Conservation (phyloP, 2,113 vertebrate genomes). For the Halichoeres trimaculatus region DNA sequence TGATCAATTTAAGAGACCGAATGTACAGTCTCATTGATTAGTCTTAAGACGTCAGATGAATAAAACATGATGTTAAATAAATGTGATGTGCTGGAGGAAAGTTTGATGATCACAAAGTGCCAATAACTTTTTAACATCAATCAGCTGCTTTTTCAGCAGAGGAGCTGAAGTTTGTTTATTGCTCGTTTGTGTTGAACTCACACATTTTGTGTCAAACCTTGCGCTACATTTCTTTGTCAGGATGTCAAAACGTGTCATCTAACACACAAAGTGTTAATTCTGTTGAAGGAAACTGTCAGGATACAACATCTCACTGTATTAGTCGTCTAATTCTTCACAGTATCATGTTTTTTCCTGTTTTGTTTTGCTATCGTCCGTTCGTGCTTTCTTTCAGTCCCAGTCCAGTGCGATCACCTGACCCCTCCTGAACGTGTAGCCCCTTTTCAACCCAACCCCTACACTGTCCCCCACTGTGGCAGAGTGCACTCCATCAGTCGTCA, state of each 20-base stretch:
- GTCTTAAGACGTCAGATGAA: slow-evolving; percentile 19
- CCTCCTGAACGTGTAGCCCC: too few species aligned
- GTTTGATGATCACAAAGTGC: neutral
- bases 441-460: too few species aligned
- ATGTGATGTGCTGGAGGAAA: slow-evolving; percentile 15
- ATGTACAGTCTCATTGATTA: slow-evolving; percentile 26
- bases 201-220: neutral
- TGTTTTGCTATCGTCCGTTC: too few species aligned
- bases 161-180: neutral
- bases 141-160: neutral
- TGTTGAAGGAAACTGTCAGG: neutral
- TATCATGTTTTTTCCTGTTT: neutral
- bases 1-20: slow-evolving; percentile 29
- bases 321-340: too few species aligned
- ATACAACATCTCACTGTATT: too few species aligned
- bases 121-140: neutral
- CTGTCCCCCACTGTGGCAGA: too few species aligned
- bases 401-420: too few species aligned
- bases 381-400: too few species aligned
- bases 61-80: slow-evolving; percentile 22
- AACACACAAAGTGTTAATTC: neutral
- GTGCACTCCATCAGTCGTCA: too few species aligned
- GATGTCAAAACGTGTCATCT: neutral
- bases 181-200: neutral
- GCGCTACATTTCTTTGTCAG: too few species aligned